These are phyloP conservation scores for Microcebus griseorufus DNA, from an alignment of 2,113 vertebrate genomes.

Conservation along the genomic window DNA sequence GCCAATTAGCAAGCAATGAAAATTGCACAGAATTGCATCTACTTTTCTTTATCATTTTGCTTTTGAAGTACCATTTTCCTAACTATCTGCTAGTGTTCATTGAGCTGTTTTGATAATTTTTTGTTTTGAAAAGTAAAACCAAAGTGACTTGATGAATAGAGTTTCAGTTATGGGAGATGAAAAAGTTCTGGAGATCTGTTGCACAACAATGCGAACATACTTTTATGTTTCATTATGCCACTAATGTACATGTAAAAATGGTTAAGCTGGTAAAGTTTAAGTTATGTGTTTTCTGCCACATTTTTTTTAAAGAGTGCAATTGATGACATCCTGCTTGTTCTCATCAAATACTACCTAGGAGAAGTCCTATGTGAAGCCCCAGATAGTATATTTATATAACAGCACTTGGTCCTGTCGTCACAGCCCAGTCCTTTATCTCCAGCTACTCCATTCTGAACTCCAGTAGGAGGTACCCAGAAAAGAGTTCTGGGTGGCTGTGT, in stretches of 20 bases:
- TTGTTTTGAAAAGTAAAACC: constrained; percentile 48
- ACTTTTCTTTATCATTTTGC: constrained; percentile 18
- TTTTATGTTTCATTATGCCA: not conserved
- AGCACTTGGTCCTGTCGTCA: not conserved
- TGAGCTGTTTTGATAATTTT: not conserved
- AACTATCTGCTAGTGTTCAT: not conserved
- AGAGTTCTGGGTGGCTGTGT: not conserved
- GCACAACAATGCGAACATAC: not conserved
- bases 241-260: not conserved
- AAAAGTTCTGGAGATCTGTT: constrained; percentile 22
- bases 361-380: not conserved
- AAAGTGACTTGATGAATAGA: not conserved
- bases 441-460: not conserved
- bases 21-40: not conserved
- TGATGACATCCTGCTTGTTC: not conserved
- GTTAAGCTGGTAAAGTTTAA: not conserved
- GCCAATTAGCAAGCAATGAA: constrained; percentile 33
- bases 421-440: not conserved
- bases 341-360: not conserved
- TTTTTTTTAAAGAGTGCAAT: not conserved
- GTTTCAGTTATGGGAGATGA: constrained; percentile 7
- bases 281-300: not conserved
- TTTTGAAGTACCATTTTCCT: constrained; percentile 19
- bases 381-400: not conserved
- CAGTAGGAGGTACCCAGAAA: not conserved